Conservation (phyloP, 92 coral and sea anemone genomes). For the Actinostola sp. region DNA sequence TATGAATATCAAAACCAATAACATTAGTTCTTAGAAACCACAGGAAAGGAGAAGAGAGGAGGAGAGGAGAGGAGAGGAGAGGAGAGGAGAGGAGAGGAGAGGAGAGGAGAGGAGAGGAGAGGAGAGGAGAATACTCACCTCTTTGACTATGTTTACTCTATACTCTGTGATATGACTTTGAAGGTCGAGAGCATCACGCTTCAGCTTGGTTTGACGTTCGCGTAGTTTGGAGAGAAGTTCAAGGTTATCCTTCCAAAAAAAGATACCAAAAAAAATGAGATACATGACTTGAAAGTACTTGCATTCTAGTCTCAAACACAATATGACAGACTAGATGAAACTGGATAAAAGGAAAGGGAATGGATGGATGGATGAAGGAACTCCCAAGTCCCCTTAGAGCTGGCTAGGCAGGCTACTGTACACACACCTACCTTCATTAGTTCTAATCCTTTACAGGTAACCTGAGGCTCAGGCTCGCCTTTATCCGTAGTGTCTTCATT, state of each 20-base stretch:
- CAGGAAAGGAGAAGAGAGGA: too few species aligned
- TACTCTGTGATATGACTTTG: constrained; percentile 89
- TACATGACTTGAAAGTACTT: too few species aligned
- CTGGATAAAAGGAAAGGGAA: background rate
- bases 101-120: background rate
- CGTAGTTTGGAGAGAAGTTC: constrained; percentile 76
- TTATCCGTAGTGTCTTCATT: constrained; percentile 49
- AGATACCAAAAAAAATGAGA: background rate
- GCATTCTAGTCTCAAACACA: too few species aligned
- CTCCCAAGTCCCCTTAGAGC: too few species aligned
- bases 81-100: background rate
- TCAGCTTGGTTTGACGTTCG: constrained; percentile 81
- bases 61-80: too few species aligned
- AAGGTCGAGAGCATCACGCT: constrained; percentile 76
- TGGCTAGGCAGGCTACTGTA: too few species aligned
- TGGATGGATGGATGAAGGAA: background rate
- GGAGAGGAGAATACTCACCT: constrained; percentile 49
- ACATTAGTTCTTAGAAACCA: background rate
- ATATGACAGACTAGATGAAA: background rate
- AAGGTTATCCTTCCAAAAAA: constrained; percentile 59
- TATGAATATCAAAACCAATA: background rate
- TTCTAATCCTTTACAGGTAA: constrained; percentile 89
- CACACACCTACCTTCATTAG: constrained; percentile 79
- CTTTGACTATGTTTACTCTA: constrained; percentile 87
- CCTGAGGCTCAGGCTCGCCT: constrained; percentile 65